Conservation (phyloP, 2,888 invertebrate species). For the Pandemis corylana region DNA sequence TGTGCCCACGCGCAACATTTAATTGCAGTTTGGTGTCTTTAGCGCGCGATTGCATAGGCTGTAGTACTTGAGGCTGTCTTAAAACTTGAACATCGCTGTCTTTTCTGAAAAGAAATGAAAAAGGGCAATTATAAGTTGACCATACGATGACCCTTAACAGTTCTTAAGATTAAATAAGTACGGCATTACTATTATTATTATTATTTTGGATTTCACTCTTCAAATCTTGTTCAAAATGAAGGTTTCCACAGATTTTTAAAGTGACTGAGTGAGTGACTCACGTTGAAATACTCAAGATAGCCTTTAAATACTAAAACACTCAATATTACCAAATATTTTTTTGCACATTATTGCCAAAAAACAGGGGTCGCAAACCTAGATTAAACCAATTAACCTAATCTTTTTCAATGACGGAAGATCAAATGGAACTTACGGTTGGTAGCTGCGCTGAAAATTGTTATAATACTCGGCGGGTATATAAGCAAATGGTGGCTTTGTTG, state of each 20-base stretch:
- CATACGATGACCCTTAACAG: no score
- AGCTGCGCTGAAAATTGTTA: background rate
- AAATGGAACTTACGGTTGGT: background rate
- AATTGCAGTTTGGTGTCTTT: slow-evolving; percentile 39
- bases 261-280: no score
- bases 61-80: background rate
- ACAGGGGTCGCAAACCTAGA: background rate
- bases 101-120: background rate
- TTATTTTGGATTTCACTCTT: no score
- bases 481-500: background rate
- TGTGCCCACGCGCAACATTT: slow-evolving; percentile 50
- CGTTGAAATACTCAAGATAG: no score
- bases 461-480: background rate
- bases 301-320: no score
- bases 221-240: no score
- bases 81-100: background rate
- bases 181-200: no score
- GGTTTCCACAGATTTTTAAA: no score
- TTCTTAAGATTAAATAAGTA: no score
- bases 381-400: background rate
- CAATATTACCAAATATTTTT: no score
- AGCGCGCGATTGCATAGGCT: background rate
- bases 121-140: no score
- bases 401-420: background rate
- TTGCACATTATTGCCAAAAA: no score